Evolutionary conservation across 2,888 invertebrate species (phyloP), one percentile per base, ranked within the genome.

Genomic region (Acleris cristana): DNA sequence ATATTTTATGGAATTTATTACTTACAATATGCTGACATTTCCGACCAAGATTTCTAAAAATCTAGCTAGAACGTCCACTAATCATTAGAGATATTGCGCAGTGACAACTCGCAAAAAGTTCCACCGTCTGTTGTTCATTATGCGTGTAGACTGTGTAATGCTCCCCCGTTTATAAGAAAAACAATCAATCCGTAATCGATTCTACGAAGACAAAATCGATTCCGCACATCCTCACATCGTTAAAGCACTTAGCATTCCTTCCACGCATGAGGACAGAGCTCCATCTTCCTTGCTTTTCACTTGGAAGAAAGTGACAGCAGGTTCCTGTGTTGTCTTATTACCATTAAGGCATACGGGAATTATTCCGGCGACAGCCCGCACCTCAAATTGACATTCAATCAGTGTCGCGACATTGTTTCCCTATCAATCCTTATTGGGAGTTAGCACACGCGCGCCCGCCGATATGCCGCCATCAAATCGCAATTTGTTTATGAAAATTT

Each of bases 401-500:
- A 92, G 90, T 85, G 90, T 87, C 77, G 84, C 86, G 83, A 87
- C 89, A 91, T 91, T 92, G 92, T 92, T 92, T 92, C 86, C 89
- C 89, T 91, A 92, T 92, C 91, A 91, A 91, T 92, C 88, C 89
- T 89, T 90, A 90, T 92, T 90, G 91, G 87, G 77, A 90, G 84
- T 86, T 80, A 80, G 84, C 86, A 80, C 90, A 87, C 90, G 87
- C 87, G 76, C 82, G 56, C 75, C 74, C 86, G 85, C 87, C 86
- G 87, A 85, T 86, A 84, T 80, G 79, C 84, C 83, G 85, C 90
- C 92, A 92, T 92, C 92, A 92, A 92, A 92, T 86, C 86, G 90
- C 91, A 91, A 92, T 92, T 92, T 92, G 92, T 92, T 92, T 92
- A 92, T 92, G 92, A 92, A 92, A 92, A 92, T 92, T 92, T 92